These are phyloP conservation scores for Pachyramphus minor DNA, from an alignment of 2,113 vertebrate species.

Conservation along the genomic window DNA sequence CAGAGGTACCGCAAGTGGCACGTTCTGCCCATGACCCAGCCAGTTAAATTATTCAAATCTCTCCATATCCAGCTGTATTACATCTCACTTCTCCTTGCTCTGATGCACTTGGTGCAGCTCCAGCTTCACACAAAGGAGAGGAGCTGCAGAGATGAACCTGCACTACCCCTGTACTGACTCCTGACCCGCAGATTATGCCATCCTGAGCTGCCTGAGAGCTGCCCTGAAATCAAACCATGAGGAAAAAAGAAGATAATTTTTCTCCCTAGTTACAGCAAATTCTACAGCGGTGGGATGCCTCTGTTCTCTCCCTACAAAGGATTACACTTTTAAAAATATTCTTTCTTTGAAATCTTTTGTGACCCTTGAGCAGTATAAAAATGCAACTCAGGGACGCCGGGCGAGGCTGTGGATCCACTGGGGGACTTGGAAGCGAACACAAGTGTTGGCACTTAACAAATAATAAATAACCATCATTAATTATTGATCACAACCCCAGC, in stretches of 20 bases:
- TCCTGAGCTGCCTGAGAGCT: background rate
- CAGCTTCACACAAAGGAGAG: background rate
- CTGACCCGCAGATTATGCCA: background rate
- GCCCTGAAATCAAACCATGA: background rate
- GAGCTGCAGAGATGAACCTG: background rate
- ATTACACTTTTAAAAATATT: background rate
- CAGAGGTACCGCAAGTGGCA: background rate
- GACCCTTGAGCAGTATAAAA: constrained; percentile 6
- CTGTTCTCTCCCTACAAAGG: background rate
- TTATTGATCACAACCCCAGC: constrained; percentile 59
- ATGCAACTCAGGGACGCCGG: background rate
- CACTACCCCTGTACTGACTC: background rate
- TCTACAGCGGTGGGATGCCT: background rate
- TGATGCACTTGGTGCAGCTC: background rate
- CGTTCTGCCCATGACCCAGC: background rate
- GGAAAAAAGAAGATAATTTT: background rate
- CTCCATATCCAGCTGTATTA: background rate
- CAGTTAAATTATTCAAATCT: background rate
- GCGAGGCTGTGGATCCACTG: background rate
- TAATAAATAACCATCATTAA: constrained; percentile 61
- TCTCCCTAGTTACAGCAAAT: background rate
- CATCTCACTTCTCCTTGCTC: background rate
- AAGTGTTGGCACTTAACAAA: constrained; percentile 14
- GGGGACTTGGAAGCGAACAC: background rate
- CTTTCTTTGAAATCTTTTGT: constrained; percentile 39